A percentile compares a stretch with the other conserved stretches of the same genome.
phyloP scores from a whole-genome alignment of 2,113 vertebrate species.

The Phylloscopus trochiloides region DNA sequence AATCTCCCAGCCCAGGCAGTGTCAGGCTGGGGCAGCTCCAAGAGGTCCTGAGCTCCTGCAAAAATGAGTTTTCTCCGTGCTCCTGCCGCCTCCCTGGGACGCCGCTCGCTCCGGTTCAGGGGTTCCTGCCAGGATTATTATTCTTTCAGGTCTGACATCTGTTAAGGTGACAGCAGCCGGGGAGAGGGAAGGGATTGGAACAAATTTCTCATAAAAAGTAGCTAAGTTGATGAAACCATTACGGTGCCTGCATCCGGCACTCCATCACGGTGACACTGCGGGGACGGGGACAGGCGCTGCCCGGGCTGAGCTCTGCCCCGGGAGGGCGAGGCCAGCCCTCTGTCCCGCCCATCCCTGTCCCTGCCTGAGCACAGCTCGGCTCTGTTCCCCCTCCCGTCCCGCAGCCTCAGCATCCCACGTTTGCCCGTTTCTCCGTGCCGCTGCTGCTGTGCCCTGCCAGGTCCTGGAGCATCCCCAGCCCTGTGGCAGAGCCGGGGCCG shows the following conservation, averaged over 20 bases:
- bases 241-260: slow-evolving; percentile 60
- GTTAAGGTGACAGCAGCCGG: slow-evolving; percentile 63
- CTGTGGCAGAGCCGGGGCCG: background rate
- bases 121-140: slow-evolving; percentile 40
- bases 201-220: slow-evolving; percentile 71
- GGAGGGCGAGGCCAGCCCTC: background rate
- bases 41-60: background rate
- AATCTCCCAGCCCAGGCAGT: background rate
- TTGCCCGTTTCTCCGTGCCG: accelerated
- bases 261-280: slow-evolving; percentile 77
- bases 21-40: background rate
- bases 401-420: background rate
- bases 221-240: slow-evolving; percentile 80
- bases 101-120: background rate
- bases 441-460: background rate
- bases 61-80: background rate
- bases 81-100: background rate
- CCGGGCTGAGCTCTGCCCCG: accelerated
- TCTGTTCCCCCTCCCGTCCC: background rate
- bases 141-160: slow-evolving; percentile 57
- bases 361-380: background rate
- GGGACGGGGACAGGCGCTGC: slow-evolving; percentile 4
- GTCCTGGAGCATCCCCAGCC: background rate
- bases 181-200: slow-evolving; percentile 55
- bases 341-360: background rate